Conservation (phyloP, 1,140 invertebrate species). For the Drosophila parvula region DNA sequence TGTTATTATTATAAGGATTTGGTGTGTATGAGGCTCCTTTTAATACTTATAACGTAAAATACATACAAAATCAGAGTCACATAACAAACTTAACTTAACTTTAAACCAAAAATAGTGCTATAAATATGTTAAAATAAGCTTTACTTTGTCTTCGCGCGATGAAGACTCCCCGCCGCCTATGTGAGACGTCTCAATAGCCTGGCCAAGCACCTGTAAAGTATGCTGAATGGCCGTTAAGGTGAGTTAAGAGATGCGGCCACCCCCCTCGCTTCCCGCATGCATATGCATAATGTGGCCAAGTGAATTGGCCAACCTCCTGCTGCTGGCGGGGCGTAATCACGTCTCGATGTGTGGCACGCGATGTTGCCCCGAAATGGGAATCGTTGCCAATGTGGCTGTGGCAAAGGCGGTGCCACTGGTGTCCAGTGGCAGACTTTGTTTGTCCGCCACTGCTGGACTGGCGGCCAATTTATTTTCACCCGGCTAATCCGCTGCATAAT, state of each 20-base stretch:
- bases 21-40: no score
- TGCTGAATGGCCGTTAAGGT: slow-evolving; percentile 43
- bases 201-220: slow-evolving; percentile 43
- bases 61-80: not conserved
- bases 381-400: not conserved
- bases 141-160: not conserved
- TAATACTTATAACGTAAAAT: not conserved
- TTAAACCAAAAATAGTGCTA: not conserved
- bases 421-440: slow-evolving; percentile 36
- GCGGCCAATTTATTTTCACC: slow-evolving; percentile 58
- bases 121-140: not conserved
- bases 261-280: not conserved
- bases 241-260: slow-evolving; percentile 30
- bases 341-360: slow-evolving; percentile 55
- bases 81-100: not conserved
- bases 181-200: slow-evolving; percentile 40
- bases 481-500: slow-evolving; percentile 69
- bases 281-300: slow-evolving; percentile 46
- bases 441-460: slow-evolving; percentile 1
- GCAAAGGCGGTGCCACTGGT: slow-evolving; percentile 1
- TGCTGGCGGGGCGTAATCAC: slow-evolving; percentile 43
- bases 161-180: slow-evolving; percentile 30
- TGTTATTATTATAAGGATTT: no score
- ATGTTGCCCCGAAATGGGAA: slow-evolving; percentile 9
- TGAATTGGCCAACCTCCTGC: slow-evolving; percentile 12